Evolutionary conservation across 2,888 invertebrate species (phyloP), one percentile per base, ranked within the genome.

Genomic region (Anorthoa munda): DNA sequence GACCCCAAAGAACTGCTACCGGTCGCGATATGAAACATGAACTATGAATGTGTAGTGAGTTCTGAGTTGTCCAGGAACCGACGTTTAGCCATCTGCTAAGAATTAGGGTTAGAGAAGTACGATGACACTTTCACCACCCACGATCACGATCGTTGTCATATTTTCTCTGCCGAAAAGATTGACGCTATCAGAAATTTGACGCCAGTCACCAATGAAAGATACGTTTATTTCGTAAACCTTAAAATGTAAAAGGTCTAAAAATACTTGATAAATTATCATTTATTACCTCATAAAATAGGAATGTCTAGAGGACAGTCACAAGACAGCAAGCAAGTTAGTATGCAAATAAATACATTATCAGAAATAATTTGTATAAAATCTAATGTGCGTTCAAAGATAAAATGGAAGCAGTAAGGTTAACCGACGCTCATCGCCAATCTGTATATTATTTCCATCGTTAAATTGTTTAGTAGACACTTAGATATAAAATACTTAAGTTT

Each of bases 311-410:
- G 53, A 45, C 71, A 56, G 31, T 56, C 7, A 21, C n/a, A 18
- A 31, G 60, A 66, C 51, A 66, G 66, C 39, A 48, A 50, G 23
- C 17, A 11, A n/a, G 31, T 45, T 31, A 69, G 17, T 72, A 81
- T 81, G 81, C 45, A 77, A 81, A 81, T 81, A 77, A 77, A 81
- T 81, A 65, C 4, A 66, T 70, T 75, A 80, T 75, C 81, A 72
- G 58, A 21, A 39, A 70, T 59, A 64, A 77, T 67, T 81, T 77
- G 58, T 64, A 60, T 69, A 69, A 55, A 81, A 66, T 63, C 59
- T 76, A 77, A 81, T 81, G 81, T 60, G 59, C 55, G 45, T 75
- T 64, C 50, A 48, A 26, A 81, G 81, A 72, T 77, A 65, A 81
- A 66, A 58, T 67, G 59, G 45, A 80, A 31, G 65, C 17, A 68